Evolutionary conservation across 2,888 invertebrate species (phyloP), one percentile per base, ranked within the genome.

Genomic region (Mythimna albipuncta): DNA sequence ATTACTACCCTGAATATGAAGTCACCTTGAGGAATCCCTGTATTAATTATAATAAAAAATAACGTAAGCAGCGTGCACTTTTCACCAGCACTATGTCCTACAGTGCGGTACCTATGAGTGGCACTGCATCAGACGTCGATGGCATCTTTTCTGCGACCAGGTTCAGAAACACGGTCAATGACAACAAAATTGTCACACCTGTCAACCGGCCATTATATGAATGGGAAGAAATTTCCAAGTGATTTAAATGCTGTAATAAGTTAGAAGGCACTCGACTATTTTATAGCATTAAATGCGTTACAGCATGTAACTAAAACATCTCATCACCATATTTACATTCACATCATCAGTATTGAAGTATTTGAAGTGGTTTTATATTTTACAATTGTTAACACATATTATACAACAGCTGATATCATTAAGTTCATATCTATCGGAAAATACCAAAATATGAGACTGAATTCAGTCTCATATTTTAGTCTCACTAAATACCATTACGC

Each of bases 101-200:
- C 72, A 77, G 79, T 89, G 85, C 80, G 87, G 93, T 97, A 98
- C 98, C 98, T 98, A 98, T 98, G 94, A 98, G 97, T 94, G 98
- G 98, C 95, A 98, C 98, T 95, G 98, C 98, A 95, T 98, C 98
- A 95, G 98, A 98, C 91, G 98, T 97, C 88, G 98, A 98, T 95
- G 99, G 99, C 98, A 99, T 98, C 97, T 99, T 99, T 97, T 99
- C 99, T 89, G 99, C 99, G 94, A 99, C 99, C 97, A 99, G 98
- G 97, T 99, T 98, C 97, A 99, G 98, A 73, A 77, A 73, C 77
- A 73, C 69, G 69, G 57, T 77, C 97, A 99, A 98, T 96, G 99
- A 99, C 96, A 99, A 98, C 96, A 99, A 98, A 96, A 99, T 99
- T 96, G 99, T 99, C 97, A 99, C 99, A 97, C 98, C 99, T 99